Conservation (phyloP, 2,797 vertebrate genomes). For the Schizopygopsis malacanthus region DNA sequence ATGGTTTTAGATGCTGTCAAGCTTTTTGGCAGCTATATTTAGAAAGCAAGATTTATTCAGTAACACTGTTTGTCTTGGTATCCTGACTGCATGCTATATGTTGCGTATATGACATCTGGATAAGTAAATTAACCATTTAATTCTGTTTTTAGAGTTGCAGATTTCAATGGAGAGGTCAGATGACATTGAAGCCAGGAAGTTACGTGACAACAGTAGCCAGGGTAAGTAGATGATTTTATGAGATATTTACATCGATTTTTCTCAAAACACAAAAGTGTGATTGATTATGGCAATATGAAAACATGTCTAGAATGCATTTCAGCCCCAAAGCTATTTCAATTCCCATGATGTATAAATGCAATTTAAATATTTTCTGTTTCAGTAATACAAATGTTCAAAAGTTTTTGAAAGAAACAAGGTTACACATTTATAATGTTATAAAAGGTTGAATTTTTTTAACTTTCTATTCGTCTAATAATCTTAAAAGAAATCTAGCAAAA, state of each 20-base stretch:
- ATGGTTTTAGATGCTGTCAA: neutral
- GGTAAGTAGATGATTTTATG: slow-evolving; percentile 73
- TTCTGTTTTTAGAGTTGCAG: slow-evolving; percentile 85
- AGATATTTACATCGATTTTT: neutral
- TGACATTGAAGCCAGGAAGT: slow-evolving; percentile 88
- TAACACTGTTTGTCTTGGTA: neutral
- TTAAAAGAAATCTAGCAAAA: neutral
- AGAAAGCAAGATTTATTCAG: neutral
- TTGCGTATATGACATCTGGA: neutral
- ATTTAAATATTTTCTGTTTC: neutral
- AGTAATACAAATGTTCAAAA: neutral
- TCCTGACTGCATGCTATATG: neutral
- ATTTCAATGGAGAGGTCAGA: slow-evolving; percentile 91
- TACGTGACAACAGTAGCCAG: slow-evolving; percentile 83
- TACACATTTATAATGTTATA: neutral
- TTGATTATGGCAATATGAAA: neutral
- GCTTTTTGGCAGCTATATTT: neutral
- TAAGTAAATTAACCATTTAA: neutral
- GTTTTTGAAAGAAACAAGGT: too few species aligned
- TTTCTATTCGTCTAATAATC: too few species aligned
- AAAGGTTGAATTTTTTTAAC: neutral
- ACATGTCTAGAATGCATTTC: neutral
- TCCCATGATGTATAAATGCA: neutral
- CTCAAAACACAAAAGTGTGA: neutral
- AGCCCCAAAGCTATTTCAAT: neutral